A percentile compares a stretch with the other conserved stretches of the same genome.
phyloP scores from a whole-genome alignment of 2,113 vertebrate species.

The Eurystomus gularis region DNA sequence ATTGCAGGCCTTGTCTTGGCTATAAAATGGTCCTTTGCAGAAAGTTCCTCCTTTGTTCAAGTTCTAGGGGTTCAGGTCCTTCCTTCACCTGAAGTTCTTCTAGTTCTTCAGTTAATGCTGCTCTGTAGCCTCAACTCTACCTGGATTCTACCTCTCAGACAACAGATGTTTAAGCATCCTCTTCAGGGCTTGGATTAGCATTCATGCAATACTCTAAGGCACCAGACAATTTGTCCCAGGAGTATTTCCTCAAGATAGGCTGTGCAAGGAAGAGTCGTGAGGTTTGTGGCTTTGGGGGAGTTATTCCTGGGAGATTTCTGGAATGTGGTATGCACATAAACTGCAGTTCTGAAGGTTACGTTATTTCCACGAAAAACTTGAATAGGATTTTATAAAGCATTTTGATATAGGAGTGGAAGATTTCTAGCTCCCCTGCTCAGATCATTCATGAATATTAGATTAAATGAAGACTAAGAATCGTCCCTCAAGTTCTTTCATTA shows the following conservation, averaged over 20 bases:
- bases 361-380: conserved; percentile 16
- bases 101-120: not conserved
- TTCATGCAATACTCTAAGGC: not conserved
- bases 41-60: not conserved
- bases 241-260: not conserved
- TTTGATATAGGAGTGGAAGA: conserved; percentile 60
- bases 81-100: not conserved
- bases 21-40: not conserved
- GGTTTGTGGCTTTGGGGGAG: not conserved
- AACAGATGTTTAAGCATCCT: not conserved
- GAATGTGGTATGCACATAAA: not conserved
- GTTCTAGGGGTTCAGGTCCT: not conserved
- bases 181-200: not conserved
- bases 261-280: not conserved
- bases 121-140: not conserved
- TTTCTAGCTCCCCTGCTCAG: conserved; percentile 57
- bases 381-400: conserved; percentile 34
- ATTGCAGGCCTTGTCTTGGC: not conserved
- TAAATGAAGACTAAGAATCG: not conserved
- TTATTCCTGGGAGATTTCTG: not conserved
- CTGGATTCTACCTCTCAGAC: no score
- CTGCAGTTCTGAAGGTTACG: conserved; percentile 51
- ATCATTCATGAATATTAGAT: conserved; percentile 65
- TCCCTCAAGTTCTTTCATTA: not conserved
- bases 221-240: not conserved